Evolutionary conservation across 2,797 vertebrate species (phyloP).

Genomic region (Argya squamiceps): DNA sequence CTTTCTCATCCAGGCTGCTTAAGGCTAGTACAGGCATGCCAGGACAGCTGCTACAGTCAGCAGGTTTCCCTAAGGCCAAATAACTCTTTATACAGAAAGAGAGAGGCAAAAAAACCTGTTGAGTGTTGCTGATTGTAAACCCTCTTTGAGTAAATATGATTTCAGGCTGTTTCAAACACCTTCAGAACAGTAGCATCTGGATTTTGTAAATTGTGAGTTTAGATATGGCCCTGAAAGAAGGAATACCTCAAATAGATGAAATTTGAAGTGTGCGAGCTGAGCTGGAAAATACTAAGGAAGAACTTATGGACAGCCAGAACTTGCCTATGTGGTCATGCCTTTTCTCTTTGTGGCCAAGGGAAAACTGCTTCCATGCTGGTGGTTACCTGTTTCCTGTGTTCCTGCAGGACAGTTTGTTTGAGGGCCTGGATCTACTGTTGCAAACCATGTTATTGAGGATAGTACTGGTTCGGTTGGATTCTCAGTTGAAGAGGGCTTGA

Average conservation of each 20-base stretch:
- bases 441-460: not conserved
- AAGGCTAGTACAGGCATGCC: constrained; percentile 30
- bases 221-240: not conserved
- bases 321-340: not conserved
- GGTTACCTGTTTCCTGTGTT: not conserved
- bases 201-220: not conserved
- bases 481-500: not conserved
- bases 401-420: not conserved
- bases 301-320: not conserved
- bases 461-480: not conserved
- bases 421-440: not conserved
- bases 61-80: constrained; percentile 13
- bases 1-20: constrained; percentile 8
- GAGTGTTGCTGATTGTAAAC: not conserved
- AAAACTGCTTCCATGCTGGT: not conserved
- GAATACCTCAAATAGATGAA: not conserved
- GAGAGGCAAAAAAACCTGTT: constrained; percentile 25
- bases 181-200: not conserved
- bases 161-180: not conserved
- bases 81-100: not conserved
- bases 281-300: not conserved
- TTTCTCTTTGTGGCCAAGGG: not conserved
- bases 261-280: not conserved
- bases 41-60: not conserved
- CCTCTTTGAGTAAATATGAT: not conserved